These are phyloP conservation scores for Lepidonotus clava DNA, from an alignment of 2,888 invertebrate species.

Conservation along the genomic window DNA sequence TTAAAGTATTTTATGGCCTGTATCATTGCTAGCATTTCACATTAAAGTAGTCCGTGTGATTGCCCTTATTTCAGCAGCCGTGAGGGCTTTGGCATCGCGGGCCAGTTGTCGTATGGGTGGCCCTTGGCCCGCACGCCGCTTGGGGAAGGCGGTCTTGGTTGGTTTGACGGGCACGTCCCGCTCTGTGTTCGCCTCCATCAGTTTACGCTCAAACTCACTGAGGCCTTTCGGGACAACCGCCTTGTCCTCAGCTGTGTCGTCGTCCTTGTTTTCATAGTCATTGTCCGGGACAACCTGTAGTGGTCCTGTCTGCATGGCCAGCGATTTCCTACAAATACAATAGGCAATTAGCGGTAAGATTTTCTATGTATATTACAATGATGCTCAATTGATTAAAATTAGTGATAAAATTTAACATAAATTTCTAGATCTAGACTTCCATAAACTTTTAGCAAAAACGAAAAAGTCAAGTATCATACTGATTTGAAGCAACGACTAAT, in stretches of 20 bases:
- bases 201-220: constrained; percentile 64
- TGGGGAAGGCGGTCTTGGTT: constrained; percentile 13
- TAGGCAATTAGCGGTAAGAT: too few species aligned
- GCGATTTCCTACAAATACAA: constrained; percentile 69
- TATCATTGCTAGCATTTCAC: too few species aligned
- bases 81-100: constrained; percentile 74
- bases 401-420: not conserved
- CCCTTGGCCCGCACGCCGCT: constrained; percentile 62
- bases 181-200: constrained; percentile 60
- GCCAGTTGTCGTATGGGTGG: constrained; percentile 73
- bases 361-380: not conserved
- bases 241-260: constrained; percentile 30
- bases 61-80: constrained; percentile 69
- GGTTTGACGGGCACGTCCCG: constrained; percentile 36
- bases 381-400: not conserved
- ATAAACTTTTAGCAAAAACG: too few species aligned
- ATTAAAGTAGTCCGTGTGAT: constrained; percentile 10
- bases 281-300: constrained; percentile 76
- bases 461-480: too few species aligned
- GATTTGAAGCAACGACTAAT: too few species aligned
- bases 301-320: constrained; percentile 68
- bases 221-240: not conserved
- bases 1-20: too few species aligned
- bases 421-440: not conserved
- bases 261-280: constrained; percentile 62